A percentile compares a stretch with the other conserved stretches of the same genome.
Conservation (phyloP, 2,113 vertebrate species). For the Dipodomys merriami region DNA sequence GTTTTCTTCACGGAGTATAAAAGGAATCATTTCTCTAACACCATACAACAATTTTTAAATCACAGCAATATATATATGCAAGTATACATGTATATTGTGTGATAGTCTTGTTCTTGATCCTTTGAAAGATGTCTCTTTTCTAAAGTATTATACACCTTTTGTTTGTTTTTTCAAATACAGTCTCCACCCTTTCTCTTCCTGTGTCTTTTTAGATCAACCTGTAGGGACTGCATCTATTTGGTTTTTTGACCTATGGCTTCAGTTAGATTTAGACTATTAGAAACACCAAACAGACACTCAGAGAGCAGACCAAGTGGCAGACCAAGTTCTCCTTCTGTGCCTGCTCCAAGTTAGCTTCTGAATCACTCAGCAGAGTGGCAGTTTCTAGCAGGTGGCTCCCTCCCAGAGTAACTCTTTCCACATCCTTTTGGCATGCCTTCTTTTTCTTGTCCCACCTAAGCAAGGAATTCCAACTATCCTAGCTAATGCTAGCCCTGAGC, state of each 20-base stretch:
- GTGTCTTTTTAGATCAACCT: background rate
- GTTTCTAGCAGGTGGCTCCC: background rate
- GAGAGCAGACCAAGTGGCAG: background rate
- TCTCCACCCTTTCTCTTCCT: background rate
- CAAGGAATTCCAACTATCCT: background rate
- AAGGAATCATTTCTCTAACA: background rate
- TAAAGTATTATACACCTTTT: background rate
- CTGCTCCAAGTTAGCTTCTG: background rate
- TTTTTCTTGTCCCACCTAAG: background rate
- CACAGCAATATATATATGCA: background rate
- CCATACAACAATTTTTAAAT: conserved; percentile 10
- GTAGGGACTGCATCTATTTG: background rate
- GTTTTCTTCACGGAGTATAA: background rate
- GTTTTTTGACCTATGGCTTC: background rate
- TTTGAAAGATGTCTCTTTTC: background rate
- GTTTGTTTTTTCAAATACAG: background rate
- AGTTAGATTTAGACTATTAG: background rate
- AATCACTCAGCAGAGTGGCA: background rate
- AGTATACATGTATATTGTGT: fast-evolving
- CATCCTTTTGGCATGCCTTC: background rate
- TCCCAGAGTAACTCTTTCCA: background rate
- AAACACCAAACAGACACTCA: background rate
- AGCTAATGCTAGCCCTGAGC: background rate
- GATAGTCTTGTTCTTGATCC: background rate
- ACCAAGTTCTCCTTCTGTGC: background rate